Percentiles rank a stretch among this genome's conserved stretches.
These are phyloP conservation scores for Poecilia gillii DNA, from an alignment of 2,797 vertebrate genomes.

Conservation along the genomic window DNA sequence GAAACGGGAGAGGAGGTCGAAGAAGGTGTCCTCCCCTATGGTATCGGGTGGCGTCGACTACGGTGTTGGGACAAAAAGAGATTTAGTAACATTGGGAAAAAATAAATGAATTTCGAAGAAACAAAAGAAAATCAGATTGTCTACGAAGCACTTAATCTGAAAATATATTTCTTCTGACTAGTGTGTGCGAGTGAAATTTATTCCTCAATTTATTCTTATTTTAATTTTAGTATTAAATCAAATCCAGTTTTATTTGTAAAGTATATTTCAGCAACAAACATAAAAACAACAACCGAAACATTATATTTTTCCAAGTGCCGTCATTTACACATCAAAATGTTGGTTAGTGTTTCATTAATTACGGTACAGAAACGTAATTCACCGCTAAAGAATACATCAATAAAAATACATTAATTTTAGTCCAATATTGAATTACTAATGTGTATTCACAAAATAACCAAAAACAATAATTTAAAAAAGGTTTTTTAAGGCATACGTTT, in stretches of 20 bases:
- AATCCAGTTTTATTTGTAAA: too few relatives aligned
- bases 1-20: constrained; percentile 95
- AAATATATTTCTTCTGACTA: background rate
- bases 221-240: background rate
- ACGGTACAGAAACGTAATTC: background rate
- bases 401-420: background rate
- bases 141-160: background rate
- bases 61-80: background rate
- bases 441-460: background rate
- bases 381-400: background rate
- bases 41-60: constrained; percentile 81
- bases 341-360: too few relatives aligned
- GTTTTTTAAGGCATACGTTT: background rate
- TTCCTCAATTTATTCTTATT: background rate
- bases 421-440: background rate
- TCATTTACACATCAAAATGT: too few relatives aligned
- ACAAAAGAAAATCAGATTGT: background rate
- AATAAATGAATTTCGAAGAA: background rate
- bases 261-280: too few relatives aligned
- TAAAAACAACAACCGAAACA: too few relatives aligned
- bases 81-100: background rate
- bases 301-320: too few relatives aligned
- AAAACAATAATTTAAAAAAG: background rate
- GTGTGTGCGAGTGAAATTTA: background rate
- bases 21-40: constrained; percentile 92